Conservation (phyloP, 2,113 vertebrate species). For the Motacilla alba region DNA sequence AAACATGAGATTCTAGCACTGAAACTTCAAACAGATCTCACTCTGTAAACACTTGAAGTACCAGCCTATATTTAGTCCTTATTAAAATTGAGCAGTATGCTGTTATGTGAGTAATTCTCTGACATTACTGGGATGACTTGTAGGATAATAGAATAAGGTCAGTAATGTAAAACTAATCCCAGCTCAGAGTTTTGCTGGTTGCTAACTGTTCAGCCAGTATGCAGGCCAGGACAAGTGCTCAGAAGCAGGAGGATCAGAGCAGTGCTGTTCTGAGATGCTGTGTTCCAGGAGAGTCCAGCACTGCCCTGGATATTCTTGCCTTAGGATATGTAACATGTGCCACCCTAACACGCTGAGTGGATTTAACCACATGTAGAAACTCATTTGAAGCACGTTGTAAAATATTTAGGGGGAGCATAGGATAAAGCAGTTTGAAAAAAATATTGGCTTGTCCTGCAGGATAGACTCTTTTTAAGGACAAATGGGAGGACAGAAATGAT, state of each 20-base stretch:
- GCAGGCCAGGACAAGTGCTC: background rate
- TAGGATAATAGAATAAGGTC: background rate
- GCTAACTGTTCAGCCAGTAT: background rate
- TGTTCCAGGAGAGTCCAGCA: background rate
- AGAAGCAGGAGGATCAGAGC: background rate
- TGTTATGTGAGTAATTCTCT: slow-evolving; percentile 30
- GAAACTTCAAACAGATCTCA: background rate
- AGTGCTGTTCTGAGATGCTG: background rate
- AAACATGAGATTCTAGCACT: background rate
- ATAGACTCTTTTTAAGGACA: background rate
- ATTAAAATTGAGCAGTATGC: slow-evolving; percentile 36
- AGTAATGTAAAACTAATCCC: background rate
- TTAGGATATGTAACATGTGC: background rate
- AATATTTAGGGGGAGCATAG: background rate
- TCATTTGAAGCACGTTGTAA: background rate
- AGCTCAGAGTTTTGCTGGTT: background rate
- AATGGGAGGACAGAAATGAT: background rate
- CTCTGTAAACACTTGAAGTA: slow-evolving; percentile 17
- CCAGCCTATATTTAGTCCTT: slow-evolving; percentile 44
- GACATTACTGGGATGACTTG: background rate
- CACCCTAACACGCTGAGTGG: background rate
- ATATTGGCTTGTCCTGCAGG: background rate
- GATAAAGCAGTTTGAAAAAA: background rate
- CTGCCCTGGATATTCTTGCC: background rate
- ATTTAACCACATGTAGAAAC: background rate